These are phyloP conservation scores for Chalcis sispes DNA, from an alignment of 2,888 invertebrate genomes.

Conservation along the genomic window DNA sequence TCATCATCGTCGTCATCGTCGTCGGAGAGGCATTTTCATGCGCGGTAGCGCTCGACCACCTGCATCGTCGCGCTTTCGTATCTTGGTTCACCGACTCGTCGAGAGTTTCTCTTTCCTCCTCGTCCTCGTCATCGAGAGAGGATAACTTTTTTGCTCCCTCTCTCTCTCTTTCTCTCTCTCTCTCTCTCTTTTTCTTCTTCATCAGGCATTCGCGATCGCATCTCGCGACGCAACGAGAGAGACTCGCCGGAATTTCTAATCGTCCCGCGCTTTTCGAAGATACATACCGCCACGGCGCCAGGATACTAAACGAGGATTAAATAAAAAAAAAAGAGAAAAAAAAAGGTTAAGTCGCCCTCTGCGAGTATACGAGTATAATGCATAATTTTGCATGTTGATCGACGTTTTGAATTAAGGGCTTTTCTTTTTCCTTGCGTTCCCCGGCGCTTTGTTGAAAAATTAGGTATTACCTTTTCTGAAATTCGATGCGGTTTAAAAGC, in stretches of 20 bases:
- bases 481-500: too few relatives aligned
- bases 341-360: too few relatives aligned
- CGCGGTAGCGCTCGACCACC: too few relatives aligned
- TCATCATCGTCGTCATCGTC: constrained; percentile 50
- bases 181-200: constrained; percentile 12
- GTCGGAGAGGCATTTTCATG: too few relatives aligned
- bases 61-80: constrained; percentile 26
- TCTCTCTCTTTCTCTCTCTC: too few relatives aligned
- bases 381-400: not conserved
- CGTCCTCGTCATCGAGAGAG: constrained; percentile 24
- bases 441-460: too few relatives aligned
- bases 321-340: too few relatives aligned
- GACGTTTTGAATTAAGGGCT: too few relatives aligned
- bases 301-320: too few relatives aligned
- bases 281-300: too few relatives aligned
- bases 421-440: too few relatives aligned
- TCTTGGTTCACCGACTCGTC: constrained; percentile 39
- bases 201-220: not conserved
- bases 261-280: constrained; percentile 25
- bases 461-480: too few relatives aligned
- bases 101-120: constrained; percentile 16
- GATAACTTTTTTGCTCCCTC: constrained; percentile 21
- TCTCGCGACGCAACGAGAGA: constrained; percentile 39
- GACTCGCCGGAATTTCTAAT: constrained; percentile 35
- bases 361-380: not conserved